Conservation (phyloP, 1,140 invertebrate species). For the Bombus haemorrhoidalis region DNA sequence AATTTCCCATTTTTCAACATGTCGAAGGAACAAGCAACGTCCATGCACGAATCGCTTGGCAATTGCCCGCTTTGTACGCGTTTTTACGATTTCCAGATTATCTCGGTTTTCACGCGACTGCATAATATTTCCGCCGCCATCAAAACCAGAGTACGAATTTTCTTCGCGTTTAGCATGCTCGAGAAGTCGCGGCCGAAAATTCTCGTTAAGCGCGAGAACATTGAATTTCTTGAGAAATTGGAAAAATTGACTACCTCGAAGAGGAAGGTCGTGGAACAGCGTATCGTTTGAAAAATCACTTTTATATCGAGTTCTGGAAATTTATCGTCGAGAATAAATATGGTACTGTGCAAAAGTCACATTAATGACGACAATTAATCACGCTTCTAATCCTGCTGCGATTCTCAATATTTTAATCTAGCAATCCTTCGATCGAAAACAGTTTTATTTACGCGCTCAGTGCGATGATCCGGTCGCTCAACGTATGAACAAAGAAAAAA, state of each 20-base stretch:
- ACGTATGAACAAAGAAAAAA: no score
- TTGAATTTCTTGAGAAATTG: not conserved
- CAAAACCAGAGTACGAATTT: not conserved
- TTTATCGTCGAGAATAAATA: not conserved
- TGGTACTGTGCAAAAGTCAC: no score
- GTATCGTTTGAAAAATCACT: not conserved
- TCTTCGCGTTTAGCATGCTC: not conserved
- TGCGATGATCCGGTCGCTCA: no score
- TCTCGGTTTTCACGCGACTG: not conserved
- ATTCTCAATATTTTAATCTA: no score
- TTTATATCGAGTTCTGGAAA: not conserved
- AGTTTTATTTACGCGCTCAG: no score
- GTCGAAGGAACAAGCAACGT: not conserved
- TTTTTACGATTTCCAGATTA: not conserved
- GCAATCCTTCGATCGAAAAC: no score
- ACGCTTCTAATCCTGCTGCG: no score
- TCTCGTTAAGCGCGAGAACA: not conserved
- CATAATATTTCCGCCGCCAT: not conserved
- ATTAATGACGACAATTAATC: no score
- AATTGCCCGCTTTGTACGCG: not conserved
- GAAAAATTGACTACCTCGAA: not conserved
- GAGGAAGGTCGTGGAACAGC: not conserved
- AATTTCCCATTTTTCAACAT: constrained; percentile 2
- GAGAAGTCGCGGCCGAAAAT: not conserved
- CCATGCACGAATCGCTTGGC: not conserved